Percentiles rank a stretch among this genome's conserved stretches.
phyloP scores from a whole-genome alignment of 35 echinoderm and acorn worm species.

The Chiridota heheva region DNA sequence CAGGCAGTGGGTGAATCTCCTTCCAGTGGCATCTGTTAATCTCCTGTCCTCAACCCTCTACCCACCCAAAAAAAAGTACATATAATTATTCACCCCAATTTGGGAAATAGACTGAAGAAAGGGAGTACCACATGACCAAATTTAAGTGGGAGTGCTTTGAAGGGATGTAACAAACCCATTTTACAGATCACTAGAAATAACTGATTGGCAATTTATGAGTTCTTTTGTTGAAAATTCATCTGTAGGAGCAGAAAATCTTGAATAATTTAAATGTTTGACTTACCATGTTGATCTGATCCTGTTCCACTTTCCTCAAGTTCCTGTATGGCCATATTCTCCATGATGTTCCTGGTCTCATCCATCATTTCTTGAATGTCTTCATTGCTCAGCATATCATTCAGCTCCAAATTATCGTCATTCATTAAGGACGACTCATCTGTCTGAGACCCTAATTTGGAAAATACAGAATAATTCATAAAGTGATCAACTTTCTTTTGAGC shows the following conservation, averaged over 20 bases:
- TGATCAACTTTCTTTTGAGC: no score
- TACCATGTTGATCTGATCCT: background rate
- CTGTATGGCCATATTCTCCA: constrained; percentile 31
- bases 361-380: constrained; percentile 63
- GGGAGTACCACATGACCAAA: no score
- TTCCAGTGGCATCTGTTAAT: no score
- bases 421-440: background rate
- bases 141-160: no score
- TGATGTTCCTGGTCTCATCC: constrained; percentile 47
- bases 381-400: background rate
- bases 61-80: no score
- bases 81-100: no score
- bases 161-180: no score
- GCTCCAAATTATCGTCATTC: constrained; percentile 1
- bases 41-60: no score
- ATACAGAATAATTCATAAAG: background rate
- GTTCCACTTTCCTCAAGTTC: background rate
- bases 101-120: no score
- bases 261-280: background rate
- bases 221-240: background rate
- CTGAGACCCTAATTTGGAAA: background rate
- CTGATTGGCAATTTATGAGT: background rate
- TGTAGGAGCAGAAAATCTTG: background rate
- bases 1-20: no score
- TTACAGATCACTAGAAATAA: no score